Conservation (phyloP, 2,888 invertebrate genomes). For the Drosophila koepferae region DNA sequence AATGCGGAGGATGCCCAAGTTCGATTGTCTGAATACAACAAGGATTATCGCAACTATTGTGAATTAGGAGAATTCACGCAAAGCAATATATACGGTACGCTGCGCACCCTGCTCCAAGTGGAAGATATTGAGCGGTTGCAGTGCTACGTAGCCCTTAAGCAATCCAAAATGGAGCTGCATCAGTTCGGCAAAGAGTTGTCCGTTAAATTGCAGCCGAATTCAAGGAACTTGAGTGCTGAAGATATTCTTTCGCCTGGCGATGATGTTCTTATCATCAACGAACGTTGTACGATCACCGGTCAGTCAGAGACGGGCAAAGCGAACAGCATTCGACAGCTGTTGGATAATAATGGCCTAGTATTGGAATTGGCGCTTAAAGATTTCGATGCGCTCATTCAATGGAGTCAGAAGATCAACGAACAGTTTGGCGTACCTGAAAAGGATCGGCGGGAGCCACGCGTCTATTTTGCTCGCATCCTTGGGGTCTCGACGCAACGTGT, state of each 20-base stretch:
- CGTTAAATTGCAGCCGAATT: constrained; percentile 45
- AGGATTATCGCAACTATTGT: constrained; percentile 65
- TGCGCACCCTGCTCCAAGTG: constrained; percentile 74
- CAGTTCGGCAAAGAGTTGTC: constrained; percentile 67
- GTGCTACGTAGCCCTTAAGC: constrained; percentile 61
- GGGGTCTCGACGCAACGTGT: constrained; percentile 66
- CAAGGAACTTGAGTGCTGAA: constrained; percentile 36
- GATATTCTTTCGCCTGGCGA: constrained; percentile 66
- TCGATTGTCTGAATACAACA: constrained; percentile 46
- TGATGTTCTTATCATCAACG: constrained; percentile 68
- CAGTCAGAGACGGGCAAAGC: constrained; percentile 5
- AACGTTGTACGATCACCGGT: constrained; percentile 26
- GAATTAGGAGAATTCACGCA: constrained; percentile 56
- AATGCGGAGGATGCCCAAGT: constrained; percentile 44
- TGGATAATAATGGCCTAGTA: constrained; percentile 48
- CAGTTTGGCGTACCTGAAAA: constrained; percentile 48
- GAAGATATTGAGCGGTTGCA: constrained; percentile 78
- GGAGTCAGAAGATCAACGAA: constrained; percentile 55
- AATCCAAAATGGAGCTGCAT: constrained; percentile 66
- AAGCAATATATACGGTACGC: constrained; percentile 54
- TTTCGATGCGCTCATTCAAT: constrained; percentile 47
- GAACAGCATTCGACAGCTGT: constrained; percentile 32
- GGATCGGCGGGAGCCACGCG: constrained; percentile 51
- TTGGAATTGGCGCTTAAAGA: constrained; percentile 64
- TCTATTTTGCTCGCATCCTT: constrained; percentile 67